A percentile compares a stretch with the other conserved stretches of the same genome.
These are phyloP conservation scores for Camarhynchus parvulus DNA, from an alignment of 2,113 vertebrate genomes.

Conservation along the genomic window DNA sequence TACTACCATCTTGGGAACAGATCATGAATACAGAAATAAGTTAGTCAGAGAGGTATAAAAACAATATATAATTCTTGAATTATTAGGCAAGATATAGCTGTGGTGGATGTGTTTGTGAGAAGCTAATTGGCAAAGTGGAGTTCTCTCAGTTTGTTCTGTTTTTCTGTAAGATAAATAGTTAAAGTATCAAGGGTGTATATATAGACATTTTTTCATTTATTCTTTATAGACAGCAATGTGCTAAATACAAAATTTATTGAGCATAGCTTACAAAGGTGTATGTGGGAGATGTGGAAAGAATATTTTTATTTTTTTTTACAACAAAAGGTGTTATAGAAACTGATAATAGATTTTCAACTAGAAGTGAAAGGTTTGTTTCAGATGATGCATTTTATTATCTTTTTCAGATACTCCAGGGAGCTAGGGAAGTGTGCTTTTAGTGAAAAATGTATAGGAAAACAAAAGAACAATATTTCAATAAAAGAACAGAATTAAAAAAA, in stretches of 20 bases:
- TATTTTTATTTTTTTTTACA: neutral
- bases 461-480: neutral
- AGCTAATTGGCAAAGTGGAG: neutral
- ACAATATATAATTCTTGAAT: neutral
- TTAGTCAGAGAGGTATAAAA: neutral
- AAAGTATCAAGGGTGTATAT: neutral
- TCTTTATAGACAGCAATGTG: neutral
- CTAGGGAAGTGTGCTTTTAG: neutral
- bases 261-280: neutral
- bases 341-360: neutral
- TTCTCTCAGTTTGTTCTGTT: neutral
- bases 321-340: neutral
- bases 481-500: neutral
- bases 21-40: neutral
- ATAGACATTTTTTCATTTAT: neutral
- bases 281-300: neutral
- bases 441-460: neutral
- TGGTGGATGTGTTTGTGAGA: neutral
- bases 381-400: neutral
- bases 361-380: neutral
- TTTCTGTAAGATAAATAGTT: neutral
- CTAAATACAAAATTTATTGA: neutral
- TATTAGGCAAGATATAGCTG: neutral
- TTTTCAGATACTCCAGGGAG: neutral
- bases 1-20: neutral